These are phyloP conservation scores for Pteria penguin DNA, from an alignment of 2,888 invertebrate species.

Conservation along the genomic window DNA sequence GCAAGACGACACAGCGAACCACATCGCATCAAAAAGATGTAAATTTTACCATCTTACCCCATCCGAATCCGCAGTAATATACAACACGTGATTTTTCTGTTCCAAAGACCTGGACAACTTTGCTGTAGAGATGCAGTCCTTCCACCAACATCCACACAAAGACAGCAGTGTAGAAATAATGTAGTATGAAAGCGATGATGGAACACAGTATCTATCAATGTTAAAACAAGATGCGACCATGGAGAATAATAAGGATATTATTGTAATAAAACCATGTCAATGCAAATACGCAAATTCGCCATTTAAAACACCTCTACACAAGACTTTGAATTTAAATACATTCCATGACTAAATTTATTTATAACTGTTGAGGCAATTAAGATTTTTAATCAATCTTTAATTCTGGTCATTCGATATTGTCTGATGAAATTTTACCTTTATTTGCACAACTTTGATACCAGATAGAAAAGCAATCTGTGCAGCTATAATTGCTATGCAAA, in stretches of 20 bases:
- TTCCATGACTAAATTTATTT: too few relatives aligned
- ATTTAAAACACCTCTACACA: too few relatives aligned
- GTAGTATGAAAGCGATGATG: constrained; percentile 60
- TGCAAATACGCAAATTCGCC: too few relatives aligned
- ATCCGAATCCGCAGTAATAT: constrained; percentile 66
- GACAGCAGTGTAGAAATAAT: constrained; percentile 64
- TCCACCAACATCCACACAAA: constrained; percentile 74
- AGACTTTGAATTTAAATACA: too few relatives aligned
- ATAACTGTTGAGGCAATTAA: too few relatives aligned
- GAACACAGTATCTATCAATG: constrained; percentile 64
- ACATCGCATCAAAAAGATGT: too few relatives aligned
- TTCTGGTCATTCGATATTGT: too few relatives aligned
- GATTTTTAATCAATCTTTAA: too few relatives aligned
- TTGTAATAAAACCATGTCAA: too few relatives aligned
- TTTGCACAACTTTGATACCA: constrained; percentile 58
- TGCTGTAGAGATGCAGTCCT: constrained; percentile 68
- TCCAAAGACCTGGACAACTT: constrained; percentile 67
- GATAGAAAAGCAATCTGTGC: constrained; percentile 65
- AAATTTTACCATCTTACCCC: constrained; percentile 57
- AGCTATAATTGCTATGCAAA: constrained; percentile 65
- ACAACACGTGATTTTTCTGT: constrained; percentile 56
- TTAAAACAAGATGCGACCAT: too few relatives aligned
- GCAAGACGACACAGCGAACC: too few relatives aligned
- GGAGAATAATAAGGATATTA: too few relatives aligned
- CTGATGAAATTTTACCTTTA: constrained; percentile 63